Conservation (phyloP, 2,113 vertebrate genomes). For the Ellobius talpinus region DNA sequence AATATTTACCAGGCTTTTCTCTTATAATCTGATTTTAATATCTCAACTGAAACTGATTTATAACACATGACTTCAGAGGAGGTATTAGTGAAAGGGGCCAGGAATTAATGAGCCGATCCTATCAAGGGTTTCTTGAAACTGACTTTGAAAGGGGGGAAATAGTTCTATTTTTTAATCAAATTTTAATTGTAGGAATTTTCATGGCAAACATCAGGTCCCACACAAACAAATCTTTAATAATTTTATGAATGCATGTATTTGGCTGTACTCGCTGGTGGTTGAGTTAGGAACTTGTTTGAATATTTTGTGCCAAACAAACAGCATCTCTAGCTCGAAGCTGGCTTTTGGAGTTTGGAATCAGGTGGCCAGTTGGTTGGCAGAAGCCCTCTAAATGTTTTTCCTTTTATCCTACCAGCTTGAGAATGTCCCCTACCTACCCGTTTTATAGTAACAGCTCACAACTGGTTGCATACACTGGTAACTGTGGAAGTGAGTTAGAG, state of each 20-base stretch:
- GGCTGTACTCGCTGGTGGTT: not conserved
- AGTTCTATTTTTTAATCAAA: slow-evolving; percentile 82
- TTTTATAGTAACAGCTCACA: not conserved
- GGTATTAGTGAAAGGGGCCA: slow-evolving; percentile 87
- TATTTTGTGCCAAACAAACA: not conserved
- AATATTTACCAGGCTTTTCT: slow-evolving; percentile 92
- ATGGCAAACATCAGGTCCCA: slow-evolving; percentile 78
- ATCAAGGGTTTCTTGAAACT: slow-evolving; percentile 88
- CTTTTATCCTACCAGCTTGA: not conserved
- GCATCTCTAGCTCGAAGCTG: not conserved
- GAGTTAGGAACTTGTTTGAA: slow-evolving; percentile 40
- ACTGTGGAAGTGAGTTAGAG: no score
- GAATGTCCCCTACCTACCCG: not conserved
- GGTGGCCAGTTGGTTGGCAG: not conserved
- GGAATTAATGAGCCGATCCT: slow-evolving; percentile 89
- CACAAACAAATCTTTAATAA: slow-evolving; percentile 64
- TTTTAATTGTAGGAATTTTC: slow-evolving; percentile 85
- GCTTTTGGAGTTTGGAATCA: not conserved
- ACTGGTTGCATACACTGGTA: not conserved
- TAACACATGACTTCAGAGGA: slow-evolving; percentile 87
- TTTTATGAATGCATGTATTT: slow-evolving; percentile 54
- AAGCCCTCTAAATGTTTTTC: not conserved
- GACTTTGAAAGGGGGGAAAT: slow-evolving; percentile 83
- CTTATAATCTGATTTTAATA: slow-evolving; percentile 91
- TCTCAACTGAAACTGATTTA: slow-evolving; percentile 90